phyloP scores from a whole-genome alignment of 2,888 invertebrate species.

The Hermodice carunculata region DNA sequence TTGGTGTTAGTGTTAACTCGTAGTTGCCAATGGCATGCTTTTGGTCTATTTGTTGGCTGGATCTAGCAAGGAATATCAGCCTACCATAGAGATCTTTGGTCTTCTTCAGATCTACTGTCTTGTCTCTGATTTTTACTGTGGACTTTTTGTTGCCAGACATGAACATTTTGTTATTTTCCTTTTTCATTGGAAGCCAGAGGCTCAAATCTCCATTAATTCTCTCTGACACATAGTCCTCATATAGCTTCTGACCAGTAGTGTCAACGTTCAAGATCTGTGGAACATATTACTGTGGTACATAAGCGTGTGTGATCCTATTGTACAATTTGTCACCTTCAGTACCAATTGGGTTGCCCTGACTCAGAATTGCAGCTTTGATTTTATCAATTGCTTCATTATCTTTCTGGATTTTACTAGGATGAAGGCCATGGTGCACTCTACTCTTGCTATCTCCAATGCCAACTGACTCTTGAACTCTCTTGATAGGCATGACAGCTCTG shows the following conservation, averaged over 20 bases:
- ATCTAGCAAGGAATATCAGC: conserved; percentile 25
- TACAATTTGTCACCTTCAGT: conserved; percentile 24
- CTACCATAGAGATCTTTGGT: conserved; percentile 25
- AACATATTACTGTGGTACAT: conserved; percentile 31
- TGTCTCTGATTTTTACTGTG: conserved; percentile 24
- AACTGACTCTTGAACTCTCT: conserved; percentile 14
- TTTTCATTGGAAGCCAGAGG: conserved; percentile 30
- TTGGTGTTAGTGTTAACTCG: conserved; percentile 15
- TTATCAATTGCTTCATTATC: conserved; percentile 24
- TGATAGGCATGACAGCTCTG: conserved; percentile 3
- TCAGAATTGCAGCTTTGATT: conserved; percentile 28
- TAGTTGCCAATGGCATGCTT: conserved; percentile 15
- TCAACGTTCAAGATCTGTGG: conserved; percentile 31
- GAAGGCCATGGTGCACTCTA: background rate
- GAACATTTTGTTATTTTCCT: conserved; percentile 26
- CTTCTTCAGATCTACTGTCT: conserved; percentile 30
- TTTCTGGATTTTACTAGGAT: conserved; percentile 18
- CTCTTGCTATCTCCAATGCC: background rate
- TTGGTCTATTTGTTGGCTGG: conserved; percentile 9
- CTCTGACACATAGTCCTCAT: conserved; percentile 36
- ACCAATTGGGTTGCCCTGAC: conserved; percentile 28
- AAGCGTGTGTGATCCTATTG: conserved; percentile 33
- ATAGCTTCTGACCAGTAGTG: conserved; percentile 31
- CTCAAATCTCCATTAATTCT: conserved; percentile 33
- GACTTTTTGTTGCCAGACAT: conserved; percentile 25